Base-by-base conservation (phyloP, 2,113 vertebrate genomes). In the Apeltes quadracus region DNA sequence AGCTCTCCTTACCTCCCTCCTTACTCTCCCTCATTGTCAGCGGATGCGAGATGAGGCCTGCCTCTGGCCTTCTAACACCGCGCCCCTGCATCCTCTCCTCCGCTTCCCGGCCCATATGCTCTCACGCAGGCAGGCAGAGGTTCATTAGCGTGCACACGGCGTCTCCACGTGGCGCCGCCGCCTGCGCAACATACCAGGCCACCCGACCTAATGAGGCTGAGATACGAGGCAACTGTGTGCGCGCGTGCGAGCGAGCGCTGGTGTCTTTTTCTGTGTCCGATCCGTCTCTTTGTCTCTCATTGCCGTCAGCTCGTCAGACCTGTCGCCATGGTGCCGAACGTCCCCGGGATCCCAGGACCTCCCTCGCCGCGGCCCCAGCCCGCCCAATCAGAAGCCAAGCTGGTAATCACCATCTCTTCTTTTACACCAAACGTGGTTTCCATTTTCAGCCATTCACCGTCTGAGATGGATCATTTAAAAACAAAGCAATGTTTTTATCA, bases 271-370 rank as follows among this genome's bases (percentile, higher is more conserved):
- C 72, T 84, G 68, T 84, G 72, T n/a, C 80, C 89, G 80, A 76
- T 93, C 70, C 83, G 87, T 89, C 78, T 89, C 73, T 84, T 62
- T 91, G 86, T 92, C 82, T 92, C 88, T n/a, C n/a, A n/a, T n/a
- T 83, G 91, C 91, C 75, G 82, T 91, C 93, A 99, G 97, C 94
- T 98, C 91, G 96, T 98, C 95, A 96, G 98, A 95, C 97, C 97
- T 90, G 95, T 99, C 95, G 97, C 97, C 95, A 92, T 98, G 93
- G 96, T 98, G 96, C 98, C 97, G 96, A 97, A 95, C 89, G 94
- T 99, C 89, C 97, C 97, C 85, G 97, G 97, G 89, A 98, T 99
- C 89, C 97, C 98, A 88, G 98, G 98, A 89, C 97, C 97, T 89
- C 95, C 96, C 61, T 98, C 98, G 84, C 96, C 97, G 85, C 95